Base-by-base conservation (phyloP, 1,140 invertebrate species). In the Drosophila paulistorum region DNA sequence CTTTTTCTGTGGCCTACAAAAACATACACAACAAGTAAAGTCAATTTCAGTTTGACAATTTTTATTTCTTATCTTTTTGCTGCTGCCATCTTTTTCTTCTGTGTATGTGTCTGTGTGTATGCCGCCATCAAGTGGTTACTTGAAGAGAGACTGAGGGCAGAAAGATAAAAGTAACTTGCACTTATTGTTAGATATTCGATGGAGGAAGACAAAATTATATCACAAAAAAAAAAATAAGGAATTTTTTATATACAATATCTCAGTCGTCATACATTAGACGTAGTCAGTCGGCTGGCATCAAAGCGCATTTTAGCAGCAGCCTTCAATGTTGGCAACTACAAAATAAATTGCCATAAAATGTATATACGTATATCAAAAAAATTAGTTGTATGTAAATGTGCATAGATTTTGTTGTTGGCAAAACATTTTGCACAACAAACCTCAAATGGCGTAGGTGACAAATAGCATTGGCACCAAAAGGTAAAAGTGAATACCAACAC, bases 291-390 rank as follows among this genome's bases (percentile, higher is more conserved):
- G 72, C 55, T 76, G 68, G 62, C 83, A 87, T 86, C 83, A 86
- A 86, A 86, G 77, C 77, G 71, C 74, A 51, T 51, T 51, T 51
- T 23, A 77, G 65, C 78, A 78, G 68, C 77, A 37, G 17, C 60
- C 37, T 64, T 64, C 57, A 51, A 51, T 51, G 45, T 23, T 51
- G 45, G 45, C 45, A 51, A 51, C 45, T 51, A 86, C 82, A 87
- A 87, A 86, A 86, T 89, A 83, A 87, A 87, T 77, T 80, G 77
- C 83, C 77, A 83, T 89, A 83, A 89, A 87, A 87, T 77, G 26
- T 33, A 59, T 68, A 23, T 23, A 51, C 7, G 1, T 30, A 30
- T 30, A 30, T 6, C 23, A 51, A 23, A 23, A 23, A 23, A 48
- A 17, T 17, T 48, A 48, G 10, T 23, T 51, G 9, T 23, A 23